Conservation (phyloP, 64 coral and sea anemone species). For the Stylophora pistillata region DNA sequence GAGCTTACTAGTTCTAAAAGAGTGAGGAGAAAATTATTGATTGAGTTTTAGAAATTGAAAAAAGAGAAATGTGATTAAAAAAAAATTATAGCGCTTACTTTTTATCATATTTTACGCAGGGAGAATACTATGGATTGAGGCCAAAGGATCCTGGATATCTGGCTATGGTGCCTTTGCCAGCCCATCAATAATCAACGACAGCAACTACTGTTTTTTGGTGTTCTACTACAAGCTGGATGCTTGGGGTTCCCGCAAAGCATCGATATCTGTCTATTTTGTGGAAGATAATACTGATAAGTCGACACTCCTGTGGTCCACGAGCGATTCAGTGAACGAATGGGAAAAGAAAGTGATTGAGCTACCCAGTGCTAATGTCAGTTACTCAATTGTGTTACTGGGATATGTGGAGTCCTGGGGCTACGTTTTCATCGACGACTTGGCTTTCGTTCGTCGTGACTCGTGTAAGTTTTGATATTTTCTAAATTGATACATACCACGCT, state of each 20-base stretch:
- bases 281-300: not conserved
- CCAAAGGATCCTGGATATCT: not conserved
- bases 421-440: too few relatives aligned
- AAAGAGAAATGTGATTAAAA: not conserved
- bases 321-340: too few relatives aligned
- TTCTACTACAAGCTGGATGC: not conserved
- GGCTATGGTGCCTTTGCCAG: slow-evolving; percentile 19
- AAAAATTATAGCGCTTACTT: not conserved
- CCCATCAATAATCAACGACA: not conserved
- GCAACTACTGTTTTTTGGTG: slow-evolving; percentile 9
- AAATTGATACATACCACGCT: not conserved
- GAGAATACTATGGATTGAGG: not conserved
- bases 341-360: too few relatives aligned
- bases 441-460: not conserved
- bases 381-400: too few relatives aligned
- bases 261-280: not conserved
- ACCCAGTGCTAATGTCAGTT: too few relatives aligned
- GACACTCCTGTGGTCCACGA: not conserved
- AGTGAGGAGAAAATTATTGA: too few relatives aligned
- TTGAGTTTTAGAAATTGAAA: not conserved
- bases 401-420: too few relatives aligned
- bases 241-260: not conserved
- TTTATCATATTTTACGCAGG: not conserved
- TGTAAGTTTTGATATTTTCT: slow-evolving; percentile 2
- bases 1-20: too few relatives aligned